Evolutionary conservation across 2,888 invertebrate species (phyloP), one percentile per base, ranked within the genome.

Genomic region (Limnephilus rhombicus): DNA sequence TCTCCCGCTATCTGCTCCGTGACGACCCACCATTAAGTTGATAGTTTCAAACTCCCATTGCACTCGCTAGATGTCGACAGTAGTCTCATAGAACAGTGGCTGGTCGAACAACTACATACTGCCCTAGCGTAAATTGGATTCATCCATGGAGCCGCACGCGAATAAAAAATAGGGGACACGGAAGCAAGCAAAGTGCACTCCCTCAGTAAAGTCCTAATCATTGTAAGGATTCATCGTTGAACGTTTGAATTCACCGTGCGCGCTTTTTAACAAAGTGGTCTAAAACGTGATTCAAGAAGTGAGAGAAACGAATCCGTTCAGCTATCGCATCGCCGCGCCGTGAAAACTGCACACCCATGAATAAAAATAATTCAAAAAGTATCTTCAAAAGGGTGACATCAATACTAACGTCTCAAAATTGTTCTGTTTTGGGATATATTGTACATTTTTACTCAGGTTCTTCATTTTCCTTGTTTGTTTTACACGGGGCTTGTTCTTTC

Each of bases 21-120:
- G 87, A 53, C 87, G 87, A 87, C 87, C 68, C 34, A 12, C 18
- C 87, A 87, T 87, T 34, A 87, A 68, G 31, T 87, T 87, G 87
- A 87, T 87, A 87, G 87, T 87, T 87, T 12, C 68, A 53, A 87
- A 87, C 81, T 89, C 29, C 37, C 5, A 89, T 80, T 89, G 89
- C 89, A 89, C 45, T 81, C 89, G 89, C 89, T 89, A 89, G 89
- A 89, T 89, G 89, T 89, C 89, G 49, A 13, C 49, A 89, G 45
- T 41, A 80, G 89, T 89, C 89, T 81, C 24, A 29, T 80, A 89
- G 12, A 13, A 53, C 13, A 68, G 18, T 31, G 34, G 12, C 87
- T 87, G 13, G 53, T 87, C 29, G 68, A 31, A 68, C 49, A 68
- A 68, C 24, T 49, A 49, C 45, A 45, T 45, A 45, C 49, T 68